phyloP scores from a whole-genome alignment of 1,140 invertebrate genomes.

The Brachystomella parvula region DNA sequence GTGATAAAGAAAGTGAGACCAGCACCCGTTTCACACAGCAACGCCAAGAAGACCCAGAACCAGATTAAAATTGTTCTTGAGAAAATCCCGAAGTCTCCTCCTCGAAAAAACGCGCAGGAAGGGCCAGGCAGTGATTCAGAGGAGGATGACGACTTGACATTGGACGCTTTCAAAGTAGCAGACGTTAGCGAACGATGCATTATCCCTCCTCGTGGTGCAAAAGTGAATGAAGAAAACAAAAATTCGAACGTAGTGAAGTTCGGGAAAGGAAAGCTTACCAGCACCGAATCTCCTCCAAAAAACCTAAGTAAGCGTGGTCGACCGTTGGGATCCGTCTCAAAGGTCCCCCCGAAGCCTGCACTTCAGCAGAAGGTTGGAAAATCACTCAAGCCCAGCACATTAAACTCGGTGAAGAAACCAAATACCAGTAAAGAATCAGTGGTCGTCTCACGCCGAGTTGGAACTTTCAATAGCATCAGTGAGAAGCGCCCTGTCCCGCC shows the following conservation, averaged over 20 bases:
- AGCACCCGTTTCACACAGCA: no score
- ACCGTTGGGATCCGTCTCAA: background rate
- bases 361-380: no score
- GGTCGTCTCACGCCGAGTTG: background rate
- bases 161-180: constrained; percentile 3
- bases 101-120: background rate
- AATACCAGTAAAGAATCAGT: no score
- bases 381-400: no score
- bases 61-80: background rate
- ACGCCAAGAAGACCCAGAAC: background rate
- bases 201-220: no score
- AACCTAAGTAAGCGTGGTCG: background rate
- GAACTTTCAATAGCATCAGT: background rate
- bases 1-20: no score
- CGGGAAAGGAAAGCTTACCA: background rate
- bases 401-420: no score
- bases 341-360: background rate
- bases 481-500: background rate
- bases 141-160: constrained; percentile 8
- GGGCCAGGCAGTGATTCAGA: constrained; percentile 12
- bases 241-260: no score
- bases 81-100: background rate
- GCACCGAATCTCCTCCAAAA: no score
- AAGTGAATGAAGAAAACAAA: no score
- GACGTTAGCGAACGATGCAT: no score